Evolutionary conservation across 2,113 vertebrate species (phyloP), one percentile per base, ranked within the genome.

Genomic region (Pleuronectes platessa): DNA sequence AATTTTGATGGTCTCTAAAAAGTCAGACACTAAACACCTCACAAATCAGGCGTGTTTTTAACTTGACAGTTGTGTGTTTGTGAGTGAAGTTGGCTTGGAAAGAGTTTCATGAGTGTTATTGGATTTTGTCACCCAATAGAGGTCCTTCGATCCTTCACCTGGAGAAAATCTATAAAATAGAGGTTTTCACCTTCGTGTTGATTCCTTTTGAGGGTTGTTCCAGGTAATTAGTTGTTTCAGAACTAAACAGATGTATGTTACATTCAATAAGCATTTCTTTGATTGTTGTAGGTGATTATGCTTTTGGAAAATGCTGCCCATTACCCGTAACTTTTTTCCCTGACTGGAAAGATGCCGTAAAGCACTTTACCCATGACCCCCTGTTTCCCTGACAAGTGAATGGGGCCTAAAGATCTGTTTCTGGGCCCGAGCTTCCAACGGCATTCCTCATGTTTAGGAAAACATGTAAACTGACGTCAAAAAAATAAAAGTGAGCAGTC

Each of bases 361-460:
- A 86, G 78, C 86, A 79, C 83, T 90, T 86, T 87, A 83, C 70
- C 86, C 88, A 83, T 88, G 87, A 90, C 70, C 87, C 72, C 80
- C 80, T 86, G 83, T 92, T 92, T 90, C 86, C 81, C 80, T 68
- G 65, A 86, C 85, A 89, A 89, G 86, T 87, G 81, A 88, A 87
- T 76, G 64, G 80, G 70, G 81, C 73, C 74, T 81, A 82, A 87
- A 86, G 84, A 87, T 82, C 62, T 70, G 72, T 83, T 86, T 83
- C 67, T 81, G 80, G 81, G 75, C 83, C 83, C 60, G 72, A 61
- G 69, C 78, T 81, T 81, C 78, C 67, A 70, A 78, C 86, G 83
- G 84, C 88, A 90, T 91, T 92, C 88, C 91, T 85, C 68, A 42
- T 87, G 86, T 90, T 90, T 90, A 90, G 78, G 86, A 91, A 93